These are phyloP conservation scores for Periparus ater DNA, from an alignment of 2,797 vertebrate genomes.

Conservation along the genomic window DNA sequence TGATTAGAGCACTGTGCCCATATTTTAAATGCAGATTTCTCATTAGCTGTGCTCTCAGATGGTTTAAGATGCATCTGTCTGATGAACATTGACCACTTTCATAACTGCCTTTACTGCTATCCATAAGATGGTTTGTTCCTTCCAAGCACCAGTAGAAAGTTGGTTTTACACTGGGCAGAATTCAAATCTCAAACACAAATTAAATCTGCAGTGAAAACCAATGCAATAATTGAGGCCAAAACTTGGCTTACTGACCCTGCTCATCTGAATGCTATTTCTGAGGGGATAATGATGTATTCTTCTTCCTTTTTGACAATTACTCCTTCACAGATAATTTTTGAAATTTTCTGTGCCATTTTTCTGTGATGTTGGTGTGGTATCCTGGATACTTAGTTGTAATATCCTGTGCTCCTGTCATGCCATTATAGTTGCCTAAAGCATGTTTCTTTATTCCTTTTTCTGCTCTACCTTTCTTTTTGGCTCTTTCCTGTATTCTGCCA, in stretches of 20 bases:
- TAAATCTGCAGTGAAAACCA: conserved; percentile 17
- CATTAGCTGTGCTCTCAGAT: background rate
- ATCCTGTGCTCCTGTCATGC: conserved; percentile 1
- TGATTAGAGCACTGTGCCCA: background rate
- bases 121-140: background rate
- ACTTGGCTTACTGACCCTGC: conserved; percentile 36
- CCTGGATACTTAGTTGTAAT: conserved; percentile 50
- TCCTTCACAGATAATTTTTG: conserved; percentile 48
- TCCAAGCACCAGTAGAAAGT: background rate
- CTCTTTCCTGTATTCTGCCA: conserved; percentile 8
- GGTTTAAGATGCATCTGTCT: background rate
- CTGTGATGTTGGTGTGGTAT: conserved; percentile 27
- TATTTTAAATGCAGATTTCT: background rate
- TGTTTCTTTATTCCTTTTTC: conserved; percentile 34
- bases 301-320: conserved; percentile 47
- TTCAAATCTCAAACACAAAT: background rate
- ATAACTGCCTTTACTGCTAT: background rate
- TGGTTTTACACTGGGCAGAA: background rate
- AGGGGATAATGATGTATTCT: conserved; percentile 3
- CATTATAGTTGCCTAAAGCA: conserved; percentile 34
- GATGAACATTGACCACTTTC: background rate
- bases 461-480: conserved; percentile 22
- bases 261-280: conserved; percentile 45
- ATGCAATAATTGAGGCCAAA: conserved; percentile 6
- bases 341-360: conserved; percentile 10